Evolutionary conservation across 2,797 vertebrate genomes (phyloP), one percentile per base, ranked within the genome.

Genomic region (Ciconia nigra): DNA sequence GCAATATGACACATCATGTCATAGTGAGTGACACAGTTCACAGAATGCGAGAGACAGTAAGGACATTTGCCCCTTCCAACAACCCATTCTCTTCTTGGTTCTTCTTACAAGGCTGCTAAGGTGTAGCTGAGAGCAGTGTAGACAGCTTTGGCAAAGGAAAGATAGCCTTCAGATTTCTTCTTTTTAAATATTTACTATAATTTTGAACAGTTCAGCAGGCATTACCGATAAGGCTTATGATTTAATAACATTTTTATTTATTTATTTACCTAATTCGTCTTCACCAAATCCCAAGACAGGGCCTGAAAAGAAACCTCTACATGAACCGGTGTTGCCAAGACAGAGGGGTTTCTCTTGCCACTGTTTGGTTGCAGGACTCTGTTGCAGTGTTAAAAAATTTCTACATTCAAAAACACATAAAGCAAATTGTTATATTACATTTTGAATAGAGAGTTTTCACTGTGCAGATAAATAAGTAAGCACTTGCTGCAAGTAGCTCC

Each of bases 291-390:
- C 99, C 97, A 99, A 96, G 95, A 99, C 98, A 96, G 99, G 99
- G 90, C 99, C 99, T 35, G 98, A 98, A 86, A 99, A 98, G 82
- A 98, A 98, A 61, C 99, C 99, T 97, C 98, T 98, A 92, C 99
- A 99, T 58, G 99, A 98, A 37, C 98, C 98, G 63, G 98, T 97
- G 26, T 98, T 99, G 95, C 99, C 99, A 61, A 99, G 98, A 97
- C 99, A 99, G 79, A 99, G 98, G 83, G 99, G 98, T 95, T 99
- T 99, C 96, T 99, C 99, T 98, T 99, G 99, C 99, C 99, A 99
- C 83, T 99, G 98, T 78, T 98, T 98, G 79, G 98, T 98, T 61
- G 97, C 97, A 47, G 98, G 97, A 94, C 98, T 98, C 98, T 99
- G 99, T 97, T 99, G 99, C 88, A 99, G 99, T 87, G 99, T 99